A percentile compares a stretch with the other conserved stretches of the same genome.
phyloP scores from a whole-genome alignment of 2,113 vertebrate genomes.

The Corythaixoides concolor region DNA sequence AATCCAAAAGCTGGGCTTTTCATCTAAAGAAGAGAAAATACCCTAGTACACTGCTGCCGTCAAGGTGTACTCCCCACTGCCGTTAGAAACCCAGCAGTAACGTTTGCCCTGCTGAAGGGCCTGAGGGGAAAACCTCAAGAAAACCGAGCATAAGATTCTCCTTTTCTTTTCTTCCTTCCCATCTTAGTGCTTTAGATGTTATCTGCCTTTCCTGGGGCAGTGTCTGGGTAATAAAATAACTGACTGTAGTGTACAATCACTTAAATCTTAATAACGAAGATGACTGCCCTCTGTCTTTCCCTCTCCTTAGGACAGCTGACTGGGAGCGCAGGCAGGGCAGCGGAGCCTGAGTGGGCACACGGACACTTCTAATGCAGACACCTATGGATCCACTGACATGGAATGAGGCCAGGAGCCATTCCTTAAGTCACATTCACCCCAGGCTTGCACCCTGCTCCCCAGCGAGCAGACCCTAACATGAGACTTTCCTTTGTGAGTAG shows the following conservation, averaged over 20 bases:
- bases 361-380: background rate
- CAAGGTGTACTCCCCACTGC: background rate
- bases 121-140: background rate
- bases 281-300: background rate
- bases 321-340: background rate
- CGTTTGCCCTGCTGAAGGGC: background rate
- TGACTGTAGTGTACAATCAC: background rate
- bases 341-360: rapidly evolving
- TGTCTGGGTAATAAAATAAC: background rate
- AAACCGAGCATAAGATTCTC: background rate
- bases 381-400: background rate
- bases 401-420: background rate
- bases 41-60: background rate
- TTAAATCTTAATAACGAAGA: background rate
- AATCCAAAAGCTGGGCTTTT: conserved; percentile 46
- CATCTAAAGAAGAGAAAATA: conserved; percentile 42
- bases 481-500: background rate
- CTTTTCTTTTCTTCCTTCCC: background rate
- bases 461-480: rapidly evolving
- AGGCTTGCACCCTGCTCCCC: background rate
- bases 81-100: rapidly evolving
- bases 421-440: background rate
- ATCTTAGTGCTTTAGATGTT: background rate
- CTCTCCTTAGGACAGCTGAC: rapidly evolving
- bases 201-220: background rate